Base-by-base conservation (phyloP, 2,113 vertebrate genomes). In the Oryzias woworae region DNA sequence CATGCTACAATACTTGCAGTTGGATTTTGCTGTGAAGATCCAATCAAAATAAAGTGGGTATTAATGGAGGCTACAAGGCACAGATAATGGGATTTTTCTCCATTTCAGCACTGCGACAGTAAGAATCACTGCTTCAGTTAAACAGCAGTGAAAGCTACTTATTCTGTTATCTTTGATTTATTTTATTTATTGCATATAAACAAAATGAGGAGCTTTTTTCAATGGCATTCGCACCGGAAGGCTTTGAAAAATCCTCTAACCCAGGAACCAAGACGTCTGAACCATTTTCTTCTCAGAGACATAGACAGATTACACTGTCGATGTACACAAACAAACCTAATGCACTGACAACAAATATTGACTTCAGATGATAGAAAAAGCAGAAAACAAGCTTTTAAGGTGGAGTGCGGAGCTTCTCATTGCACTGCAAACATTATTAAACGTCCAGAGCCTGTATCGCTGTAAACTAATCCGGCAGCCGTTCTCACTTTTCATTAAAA, bases 401-500 rank as follows among this genome's bases (percentile, higher is more conserved):
- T 24, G 31, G 31, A 78, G 45, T 22, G 20, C 53, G 62, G 36
- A 41, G 22, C 67, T 67, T 76, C 58, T 59, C 49, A 61, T 60
- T 69, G 58, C 13, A 5, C 62, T 69, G 10, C 56, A 62, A 36
- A 69, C 53, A 73, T 77, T 60, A 75, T 69, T 71, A 71, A 81
- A 62, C 48, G 22, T 58, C 64, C 44, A 48, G 49, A 62, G 51
- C 45, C 49, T 7, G 2, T 73, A 78, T 62, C 53, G 67, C 36
- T 41, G 20, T 55, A 65, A 81, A 51, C 54, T 23, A 57, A 57
- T 62, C 66, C 59, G 62, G 54, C 31, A 1, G 60, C 62, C 71
- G 65, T 64, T 46, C 61, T 80, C 63, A 68, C 58, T 73, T 72
- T 73, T 76, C 62, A 87, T 79, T 58, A 77, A 56, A 76, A 52